Evolutionary conservation across 2,113 vertebrate species (phyloP).

Genomic region (Chroicocephalus ridibundus): DNA sequence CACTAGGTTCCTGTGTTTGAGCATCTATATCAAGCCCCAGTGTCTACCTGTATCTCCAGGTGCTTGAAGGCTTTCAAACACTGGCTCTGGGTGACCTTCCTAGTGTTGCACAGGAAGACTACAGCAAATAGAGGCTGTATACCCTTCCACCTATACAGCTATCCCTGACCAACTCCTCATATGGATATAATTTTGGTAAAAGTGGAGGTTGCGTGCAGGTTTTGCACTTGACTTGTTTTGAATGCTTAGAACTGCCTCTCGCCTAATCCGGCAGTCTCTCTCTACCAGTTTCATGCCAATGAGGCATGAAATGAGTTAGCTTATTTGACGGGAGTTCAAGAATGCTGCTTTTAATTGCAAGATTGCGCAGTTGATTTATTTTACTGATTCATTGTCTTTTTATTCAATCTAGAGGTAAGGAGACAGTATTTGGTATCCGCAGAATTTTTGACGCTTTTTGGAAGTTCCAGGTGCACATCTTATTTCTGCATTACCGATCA

Average conservation of each 20-base stretch:
- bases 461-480: slow-evolving; percentile 4
- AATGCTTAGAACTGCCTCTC: background rate
- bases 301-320: background rate
- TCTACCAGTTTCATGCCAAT: background rate
- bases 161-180: background rate
- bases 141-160: background rate
- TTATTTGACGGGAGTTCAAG: background rate
- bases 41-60: background rate
- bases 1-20: background rate
- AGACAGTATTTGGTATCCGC: background rate
- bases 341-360: background rate
- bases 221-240: background rate
- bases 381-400: background rate
- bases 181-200: background rate
- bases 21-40: background rate
- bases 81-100: background rate
- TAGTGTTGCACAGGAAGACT: background rate
- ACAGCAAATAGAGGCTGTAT: background rate
- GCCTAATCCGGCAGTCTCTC: background rate
- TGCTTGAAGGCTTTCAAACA: background rate
- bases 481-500: slow-evolving; percentile 46
- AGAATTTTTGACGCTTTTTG: background rate
- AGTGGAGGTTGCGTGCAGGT: background rate
- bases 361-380: background rate
- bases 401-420: background rate